Evolutionary conservation across 2,888 invertebrate species (phyloP).

Genomic region (Drosophila setosimentum): DNA sequence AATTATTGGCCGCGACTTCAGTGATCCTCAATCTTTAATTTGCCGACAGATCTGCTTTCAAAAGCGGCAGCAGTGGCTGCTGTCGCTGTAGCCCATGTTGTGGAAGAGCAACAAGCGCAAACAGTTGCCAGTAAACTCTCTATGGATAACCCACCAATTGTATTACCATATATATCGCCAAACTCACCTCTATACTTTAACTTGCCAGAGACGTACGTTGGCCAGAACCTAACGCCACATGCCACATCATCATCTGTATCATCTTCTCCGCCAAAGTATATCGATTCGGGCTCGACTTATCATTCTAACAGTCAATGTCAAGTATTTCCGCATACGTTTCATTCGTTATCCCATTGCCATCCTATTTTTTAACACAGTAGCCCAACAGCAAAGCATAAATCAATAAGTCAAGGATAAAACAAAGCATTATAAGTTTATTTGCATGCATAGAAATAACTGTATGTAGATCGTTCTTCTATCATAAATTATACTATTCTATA

Average conservation of each 20-base stretch:
- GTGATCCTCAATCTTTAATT: slow-evolving; percentile 95
- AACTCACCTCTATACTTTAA: slow-evolving; percentile 40
- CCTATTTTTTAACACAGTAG: slow-evolving; percentile 9
- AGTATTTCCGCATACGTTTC: slow-evolving; percentile 26
- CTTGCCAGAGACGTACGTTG: slow-evolving; percentile 20
- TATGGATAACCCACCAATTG: slow-evolving; percentile 56
- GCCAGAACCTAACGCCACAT: slow-evolving; percentile 20
- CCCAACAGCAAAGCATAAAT: not conserved
- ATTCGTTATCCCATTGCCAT: slow-evolving; percentile 23
- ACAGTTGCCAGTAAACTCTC: slow-evolving; percentile 25
- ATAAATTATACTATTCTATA: not conserved
- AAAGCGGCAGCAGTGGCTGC: slow-evolving; percentile 67
- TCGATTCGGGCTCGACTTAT: not conserved
- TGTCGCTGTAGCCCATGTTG: slow-evolving; percentile 56
- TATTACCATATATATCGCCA: slow-evolving; percentile 40
- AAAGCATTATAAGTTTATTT: not conserved
- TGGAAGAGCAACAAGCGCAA: slow-evolving; percentile 42
- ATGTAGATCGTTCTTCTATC: not conserved
- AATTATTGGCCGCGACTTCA: slow-evolving; percentile 95
- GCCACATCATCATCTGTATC: slow-evolving; percentile 25
- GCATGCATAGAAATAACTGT: not conserved
- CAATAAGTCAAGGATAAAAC: not conserved
- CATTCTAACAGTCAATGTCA: slow-evolving; percentile 26
- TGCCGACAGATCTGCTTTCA: slow-evolving; percentile 88
- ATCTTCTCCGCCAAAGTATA: slow-evolving; percentile 8